These are phyloP conservation scores for Platorchestia sp. DNA, from an alignment of 1,140 invertebrate genomes.

Conservation along the genomic window DNA sequence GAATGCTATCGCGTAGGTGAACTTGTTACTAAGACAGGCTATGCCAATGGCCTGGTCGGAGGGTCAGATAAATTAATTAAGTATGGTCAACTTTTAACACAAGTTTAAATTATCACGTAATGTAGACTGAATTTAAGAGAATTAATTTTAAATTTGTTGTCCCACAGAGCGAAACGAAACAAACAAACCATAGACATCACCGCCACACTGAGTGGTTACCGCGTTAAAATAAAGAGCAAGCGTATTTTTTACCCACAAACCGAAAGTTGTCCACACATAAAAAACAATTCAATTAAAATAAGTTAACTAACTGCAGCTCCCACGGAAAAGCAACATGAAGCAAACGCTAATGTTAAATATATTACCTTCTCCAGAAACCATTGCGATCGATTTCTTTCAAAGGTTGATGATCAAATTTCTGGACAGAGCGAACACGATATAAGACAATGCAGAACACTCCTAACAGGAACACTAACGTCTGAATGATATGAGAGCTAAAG, in stretches of 20 bases:
- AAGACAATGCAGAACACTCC: neutral
- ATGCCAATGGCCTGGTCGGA: too few species aligned
- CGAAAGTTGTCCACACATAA: neutral
- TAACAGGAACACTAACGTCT: neutral
- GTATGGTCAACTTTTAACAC: too few species aligned
- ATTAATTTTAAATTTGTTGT: neutral
- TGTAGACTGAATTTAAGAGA: neutral
- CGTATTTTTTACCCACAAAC: neutral
- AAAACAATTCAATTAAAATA: neutral
- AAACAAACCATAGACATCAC: neutral
- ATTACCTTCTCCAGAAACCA: constrained; percentile 39
- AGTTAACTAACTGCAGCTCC: neutral
- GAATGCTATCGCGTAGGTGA: neutral
- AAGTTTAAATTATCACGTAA: too few species aligned
- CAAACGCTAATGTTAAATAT: neutral
- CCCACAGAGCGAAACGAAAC: neutral
- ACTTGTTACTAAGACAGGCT: too few species aligned
- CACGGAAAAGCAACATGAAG: neutral
- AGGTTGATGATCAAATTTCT: neutral
- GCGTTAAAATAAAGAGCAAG: neutral
- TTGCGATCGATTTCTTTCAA: constrained; percentile 2
- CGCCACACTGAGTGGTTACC: neutral
- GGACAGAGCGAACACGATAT: neutral
- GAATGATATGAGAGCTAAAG: neutral
- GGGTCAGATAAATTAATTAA: too few species aligned